Evolutionary conservation across 2,113 vertebrate species (phyloP), one percentile per base, ranked within the genome.

Genomic region (Sakesphorus luctuosus): DNA sequence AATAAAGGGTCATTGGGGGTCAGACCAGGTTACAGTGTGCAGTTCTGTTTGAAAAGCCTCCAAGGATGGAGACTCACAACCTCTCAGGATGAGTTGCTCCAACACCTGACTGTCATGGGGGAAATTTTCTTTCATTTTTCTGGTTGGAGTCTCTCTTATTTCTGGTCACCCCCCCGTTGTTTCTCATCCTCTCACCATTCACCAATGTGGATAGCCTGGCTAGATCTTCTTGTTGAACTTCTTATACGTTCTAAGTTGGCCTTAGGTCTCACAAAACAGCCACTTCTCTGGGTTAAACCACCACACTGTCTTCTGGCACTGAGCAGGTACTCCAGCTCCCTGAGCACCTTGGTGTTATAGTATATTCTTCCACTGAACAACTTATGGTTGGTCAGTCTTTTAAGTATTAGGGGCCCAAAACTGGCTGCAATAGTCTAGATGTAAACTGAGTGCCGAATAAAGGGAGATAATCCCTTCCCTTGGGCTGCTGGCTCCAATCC

Each of bases 221-320:
- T 77, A 20, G 3, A 29, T 52, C 24, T 61, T 71, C 63, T 52
- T 49, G 8, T 16, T 46, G 47, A 73, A 11, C 2, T 68, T n/a
- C 7, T 10, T 47, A 14, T 2, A 35, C 18, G 16, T 55, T 15
- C 3, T 38, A 49, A 6, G 29, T 16, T 75, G 43, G 36, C 63
- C 20, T 46, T 36, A 26, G 25, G 4, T 52, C 4, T 78, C 17
- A 5, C 19, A 52, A 71, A 21, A 18, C 7, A 52, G 29, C 2
- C 5, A 2, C 3, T 69, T 84, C 53, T 66, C 47, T 56, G 21
- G 9, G 29, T 2, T 82, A 56, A 63, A 9, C 5, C n/a, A 10
- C 40, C 14, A 40, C 21, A 33, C 4, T 0, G 0, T 8, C 2
- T 44, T 35, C 36, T 26, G 44, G 47, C 16, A 29, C 7, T 7